Evolutionary conservation across 2,113 vertebrate genomes (phyloP).

Genomic region (Pardalotus punctatus): DNA sequence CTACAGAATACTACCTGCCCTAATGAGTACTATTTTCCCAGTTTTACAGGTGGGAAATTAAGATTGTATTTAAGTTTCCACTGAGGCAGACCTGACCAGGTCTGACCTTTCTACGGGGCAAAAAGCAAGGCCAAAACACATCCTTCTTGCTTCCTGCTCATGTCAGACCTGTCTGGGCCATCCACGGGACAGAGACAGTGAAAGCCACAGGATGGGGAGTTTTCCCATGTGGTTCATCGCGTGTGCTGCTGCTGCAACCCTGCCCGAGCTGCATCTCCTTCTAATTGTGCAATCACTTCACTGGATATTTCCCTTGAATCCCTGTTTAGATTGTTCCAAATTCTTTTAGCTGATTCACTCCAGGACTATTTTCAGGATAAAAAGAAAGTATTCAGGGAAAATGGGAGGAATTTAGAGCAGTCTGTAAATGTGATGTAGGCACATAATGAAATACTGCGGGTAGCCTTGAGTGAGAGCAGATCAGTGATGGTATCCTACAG

Average conservation of each 20-base stretch:
- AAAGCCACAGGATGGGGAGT: neutral
- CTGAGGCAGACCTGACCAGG: neutral
- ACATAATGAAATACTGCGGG: neutral
- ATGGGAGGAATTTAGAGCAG: neutral
- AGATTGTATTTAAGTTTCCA: neutral
- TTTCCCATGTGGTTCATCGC: accelerated
- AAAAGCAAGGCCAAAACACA: neutral
- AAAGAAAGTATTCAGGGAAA: neutral
- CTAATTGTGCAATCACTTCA: neutral
- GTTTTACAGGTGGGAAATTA: neutral
- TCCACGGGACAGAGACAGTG: neutral
- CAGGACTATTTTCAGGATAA: neutral
- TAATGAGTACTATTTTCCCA: neutral
- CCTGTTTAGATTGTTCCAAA: neutral
- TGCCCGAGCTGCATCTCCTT: neutral
- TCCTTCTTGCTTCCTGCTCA: neutral
- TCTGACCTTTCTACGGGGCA: neutral
- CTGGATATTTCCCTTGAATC: neutral
- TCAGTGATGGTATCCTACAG: neutral
- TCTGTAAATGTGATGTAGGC: neutral
- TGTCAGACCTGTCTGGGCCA: neutral
- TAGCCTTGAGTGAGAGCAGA: neutral
- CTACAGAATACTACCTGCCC: neutral
- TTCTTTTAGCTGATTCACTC: neutral
- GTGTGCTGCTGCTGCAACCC: neutral